phyloP scores from a whole-genome alignment of 35 echinoderm and acorn worm genomes.

The Diadema setosum region DNA sequence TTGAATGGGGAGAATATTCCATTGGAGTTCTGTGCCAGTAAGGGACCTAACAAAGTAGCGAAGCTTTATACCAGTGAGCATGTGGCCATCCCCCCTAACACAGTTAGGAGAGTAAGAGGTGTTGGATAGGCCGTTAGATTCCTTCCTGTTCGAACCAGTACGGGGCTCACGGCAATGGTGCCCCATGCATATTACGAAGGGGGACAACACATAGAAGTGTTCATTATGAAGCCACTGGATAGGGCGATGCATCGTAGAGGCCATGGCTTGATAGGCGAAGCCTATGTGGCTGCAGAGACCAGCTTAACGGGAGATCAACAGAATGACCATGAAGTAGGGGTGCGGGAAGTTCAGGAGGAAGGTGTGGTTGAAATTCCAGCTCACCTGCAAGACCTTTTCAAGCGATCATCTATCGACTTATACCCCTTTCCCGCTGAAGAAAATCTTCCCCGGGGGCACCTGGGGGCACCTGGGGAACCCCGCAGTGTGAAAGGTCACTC shows the following conservation, averaged over 20 bases:
- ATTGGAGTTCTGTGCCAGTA: neutral
- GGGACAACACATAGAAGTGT: neutral
- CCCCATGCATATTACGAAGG: neutral
- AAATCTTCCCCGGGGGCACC: too few species aligned
- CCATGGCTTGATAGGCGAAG: neutral
- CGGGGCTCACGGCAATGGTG: neutral
- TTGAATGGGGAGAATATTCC: neutral
- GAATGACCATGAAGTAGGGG: neutral
- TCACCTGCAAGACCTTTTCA: neutral
- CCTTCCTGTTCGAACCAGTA: constrained; percentile 32
- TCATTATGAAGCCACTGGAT: constrained; percentile 12
- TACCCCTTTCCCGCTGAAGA: too few species aligned
- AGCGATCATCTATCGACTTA: neutral
- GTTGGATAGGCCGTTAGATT: neutral
- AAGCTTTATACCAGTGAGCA: neutral
- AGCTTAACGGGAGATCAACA: neutral
- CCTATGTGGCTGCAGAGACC: neutral
- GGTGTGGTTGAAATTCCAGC: neutral
- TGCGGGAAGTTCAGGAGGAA: neutral
- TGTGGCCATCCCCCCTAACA: neutral
- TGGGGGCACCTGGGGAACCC: too few species aligned
- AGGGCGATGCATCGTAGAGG: neutral
- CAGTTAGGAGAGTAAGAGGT: too few species aligned
- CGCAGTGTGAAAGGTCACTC: too few species aligned
- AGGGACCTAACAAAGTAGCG: neutral